phyloP scores from a whole-genome alignment of 1,140 invertebrate genomes.

The Bombus ignitus region DNA sequence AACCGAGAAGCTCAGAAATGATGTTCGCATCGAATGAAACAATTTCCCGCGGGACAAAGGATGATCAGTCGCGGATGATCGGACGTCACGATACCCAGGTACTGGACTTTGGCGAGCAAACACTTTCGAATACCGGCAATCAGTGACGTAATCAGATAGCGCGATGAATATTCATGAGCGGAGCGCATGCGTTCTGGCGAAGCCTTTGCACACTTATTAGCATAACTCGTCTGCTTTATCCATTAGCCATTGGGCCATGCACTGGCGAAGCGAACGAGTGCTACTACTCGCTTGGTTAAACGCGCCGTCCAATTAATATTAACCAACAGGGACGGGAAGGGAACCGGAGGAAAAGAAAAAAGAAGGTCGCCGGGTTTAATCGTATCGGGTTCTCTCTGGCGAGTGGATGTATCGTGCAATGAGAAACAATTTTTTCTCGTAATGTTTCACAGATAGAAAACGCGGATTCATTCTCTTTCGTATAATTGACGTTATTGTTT shows the following conservation, averaged over 20 bases:
- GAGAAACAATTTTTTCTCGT: background rate
- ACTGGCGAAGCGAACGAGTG: constrained; percentile 40
- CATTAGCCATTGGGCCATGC: constrained; percentile 70
- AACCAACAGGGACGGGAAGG: constrained; percentile 41
- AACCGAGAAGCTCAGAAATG: background rate
- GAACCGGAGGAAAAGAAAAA: background rate
- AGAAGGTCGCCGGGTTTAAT: constrained; percentile 48
- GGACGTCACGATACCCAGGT: constrained; percentile 29
- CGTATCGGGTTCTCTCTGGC: constrained; percentile 8
- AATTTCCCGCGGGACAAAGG: constrained; percentile 5
- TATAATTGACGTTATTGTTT: no score
- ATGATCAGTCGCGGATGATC: constrained; percentile 38
- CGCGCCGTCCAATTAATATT: constrained; percentile 63
- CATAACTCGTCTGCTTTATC: constrained; percentile 77
- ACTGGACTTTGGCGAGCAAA: constrained; percentile 62
- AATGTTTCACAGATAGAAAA: no score
- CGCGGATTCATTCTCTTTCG: no score
- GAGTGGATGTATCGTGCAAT: background rate
- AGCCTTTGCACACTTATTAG: constrained; percentile 73
- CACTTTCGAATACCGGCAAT: constrained; percentile 73
- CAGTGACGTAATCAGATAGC: constrained; percentile 74
- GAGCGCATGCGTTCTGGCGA: constrained; percentile 69
- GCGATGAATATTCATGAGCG: constrained; percentile 76
- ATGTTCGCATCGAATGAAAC: background rate
- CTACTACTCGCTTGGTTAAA: constrained; percentile 55